phyloP scores from a whole-genome alignment of 2,797 vertebrate genomes.

The Phoxinus dragarum region DNA sequence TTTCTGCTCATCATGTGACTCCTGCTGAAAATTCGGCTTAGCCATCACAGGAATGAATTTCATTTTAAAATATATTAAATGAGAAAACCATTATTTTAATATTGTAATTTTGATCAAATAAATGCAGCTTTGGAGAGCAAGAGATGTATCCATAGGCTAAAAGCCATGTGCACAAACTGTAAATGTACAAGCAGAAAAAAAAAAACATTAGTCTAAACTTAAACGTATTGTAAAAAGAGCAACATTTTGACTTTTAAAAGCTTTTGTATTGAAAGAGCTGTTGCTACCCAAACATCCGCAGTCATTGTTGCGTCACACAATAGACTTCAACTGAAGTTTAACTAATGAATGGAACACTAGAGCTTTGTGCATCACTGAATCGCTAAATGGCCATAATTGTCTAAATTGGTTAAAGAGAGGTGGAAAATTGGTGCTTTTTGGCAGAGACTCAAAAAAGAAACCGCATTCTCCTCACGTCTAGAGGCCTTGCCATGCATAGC shows the following conservation, averaged over 20 bases:
- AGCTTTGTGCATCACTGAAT: conserved; percentile 69
- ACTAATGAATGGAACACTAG: conserved; percentile 67
- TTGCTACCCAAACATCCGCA: conserved; percentile 20
- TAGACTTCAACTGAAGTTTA: conserved; percentile 63
- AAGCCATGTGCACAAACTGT: background rate
- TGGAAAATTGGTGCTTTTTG: conserved; percentile 70
- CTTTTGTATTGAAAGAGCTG: conserved; percentile 13
- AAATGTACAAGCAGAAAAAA: background rate
- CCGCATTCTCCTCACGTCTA: conserved; percentile 67
- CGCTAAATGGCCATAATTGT: conserved; percentile 72
- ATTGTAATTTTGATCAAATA: conserved; percentile 6
- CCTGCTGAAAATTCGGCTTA: background rate
- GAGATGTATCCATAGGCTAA: background rate
- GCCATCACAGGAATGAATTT: background rate
- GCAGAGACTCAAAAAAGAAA: conserved; percentile 64
- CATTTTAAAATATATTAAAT: background rate
- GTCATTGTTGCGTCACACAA: conserved; percentile 22
- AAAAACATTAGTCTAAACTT: background rate
- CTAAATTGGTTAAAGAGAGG: conserved; percentile 71
- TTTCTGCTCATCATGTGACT: background rate
- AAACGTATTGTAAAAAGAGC: conserved; percentile 4
- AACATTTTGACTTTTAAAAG: background rate
- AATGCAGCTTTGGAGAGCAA: background rate
- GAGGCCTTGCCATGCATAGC: conserved; percentile 52
- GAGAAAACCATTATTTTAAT: background rate